These are phyloP conservation scores for Endotricha flammealis DNA, from an alignment of 2,888 invertebrate genomes.

Conservation along the genomic window DNA sequence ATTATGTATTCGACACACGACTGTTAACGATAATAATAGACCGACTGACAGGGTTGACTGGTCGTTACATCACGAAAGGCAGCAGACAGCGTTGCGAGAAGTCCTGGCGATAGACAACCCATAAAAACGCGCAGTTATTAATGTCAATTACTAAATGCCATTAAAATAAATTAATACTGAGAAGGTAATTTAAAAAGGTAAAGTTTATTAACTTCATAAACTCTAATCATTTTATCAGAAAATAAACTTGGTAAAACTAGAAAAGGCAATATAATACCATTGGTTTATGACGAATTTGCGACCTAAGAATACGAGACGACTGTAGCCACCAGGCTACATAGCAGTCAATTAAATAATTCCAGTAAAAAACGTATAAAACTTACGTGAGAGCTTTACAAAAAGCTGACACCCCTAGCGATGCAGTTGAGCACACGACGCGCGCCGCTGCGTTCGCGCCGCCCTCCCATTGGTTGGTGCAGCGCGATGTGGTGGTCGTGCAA, in stretches of 20 bases:
- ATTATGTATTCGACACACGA: constrained; percentile 62
- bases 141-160: too few species aligned
- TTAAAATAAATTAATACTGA: too few species aligned
- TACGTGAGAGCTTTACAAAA: constrained; percentile 64
- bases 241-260: too few species aligned
- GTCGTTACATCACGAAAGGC: constrained; percentile 31
- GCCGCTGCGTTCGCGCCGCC: constrained; percentile 64
- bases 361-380: constrained; percentile 49
- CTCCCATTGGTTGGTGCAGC: constrained; percentile 51
- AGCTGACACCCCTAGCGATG: constrained; percentile 70
- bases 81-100: too few species aligned
- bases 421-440: constrained; percentile 70
- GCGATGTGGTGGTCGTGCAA: constrained; percentile 44
- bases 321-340: constrained; percentile 28
- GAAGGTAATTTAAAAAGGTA: too few species aligned
- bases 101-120: too few species aligned
- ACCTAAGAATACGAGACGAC: neutral
- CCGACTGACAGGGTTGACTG: constrained; percentile 31
- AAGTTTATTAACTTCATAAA: too few species aligned
- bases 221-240: too few species aligned
- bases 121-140: too few species aligned
- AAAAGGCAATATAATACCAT: too few species aligned
- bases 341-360: constrained; percentile 55
- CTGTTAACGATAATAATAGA: constrained; percentile 46
- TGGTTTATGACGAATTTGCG: too few species aligned